phyloP scores from a whole-genome alignment of 2,113 vertebrate genomes.

The Chaetorhynchus papuensis region DNA sequence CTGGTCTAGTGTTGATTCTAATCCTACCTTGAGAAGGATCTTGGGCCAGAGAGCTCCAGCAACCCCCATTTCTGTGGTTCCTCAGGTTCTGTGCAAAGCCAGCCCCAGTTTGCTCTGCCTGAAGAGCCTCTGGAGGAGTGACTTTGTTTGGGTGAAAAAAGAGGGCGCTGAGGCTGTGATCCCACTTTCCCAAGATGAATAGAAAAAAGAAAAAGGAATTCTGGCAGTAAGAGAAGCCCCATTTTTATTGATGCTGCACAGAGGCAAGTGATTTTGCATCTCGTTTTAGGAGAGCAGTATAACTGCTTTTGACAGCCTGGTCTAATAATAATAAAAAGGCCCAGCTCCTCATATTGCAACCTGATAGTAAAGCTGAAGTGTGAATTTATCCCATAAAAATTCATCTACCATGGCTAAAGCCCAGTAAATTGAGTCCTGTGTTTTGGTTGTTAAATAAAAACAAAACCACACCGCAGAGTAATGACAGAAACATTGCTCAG shows the following conservation, averaged over 20 bases:
- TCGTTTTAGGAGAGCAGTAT: slow-evolving; percentile 57
- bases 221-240: not conserved
- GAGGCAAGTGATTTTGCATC: slow-evolving; percentile 39
- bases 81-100: not conserved
- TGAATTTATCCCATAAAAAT: slow-evolving; percentile 60
- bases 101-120: not conserved
- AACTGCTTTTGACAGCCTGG: slow-evolving; percentile 40
- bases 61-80: not conserved
- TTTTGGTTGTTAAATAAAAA: slow-evolving; percentile 48
- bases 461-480: not conserved
- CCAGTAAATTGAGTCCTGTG: slow-evolving; percentile 41
- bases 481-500: slow-evolving; percentile 6
- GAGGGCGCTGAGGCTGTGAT: not conserved
- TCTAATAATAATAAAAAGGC: slow-evolving; percentile 58
- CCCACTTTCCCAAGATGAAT: not conserved
- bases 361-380: slow-evolving; percentile 26
- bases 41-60: not conserved
- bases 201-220: not conserved
- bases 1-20: not conserved
- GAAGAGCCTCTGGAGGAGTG: not conserved
- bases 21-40: not conserved
- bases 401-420: slow-evolving; percentile 55
- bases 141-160: not conserved
- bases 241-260: slow-evolving; percentile 29
- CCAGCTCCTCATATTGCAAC: not conserved